Percentiles rank a stretch among this genome's conserved stretches.
These are phyloP conservation scores for Furcifer pardalis DNA, from an alignment of 2,797 vertebrate genomes.

Conservation along the genomic window DNA sequence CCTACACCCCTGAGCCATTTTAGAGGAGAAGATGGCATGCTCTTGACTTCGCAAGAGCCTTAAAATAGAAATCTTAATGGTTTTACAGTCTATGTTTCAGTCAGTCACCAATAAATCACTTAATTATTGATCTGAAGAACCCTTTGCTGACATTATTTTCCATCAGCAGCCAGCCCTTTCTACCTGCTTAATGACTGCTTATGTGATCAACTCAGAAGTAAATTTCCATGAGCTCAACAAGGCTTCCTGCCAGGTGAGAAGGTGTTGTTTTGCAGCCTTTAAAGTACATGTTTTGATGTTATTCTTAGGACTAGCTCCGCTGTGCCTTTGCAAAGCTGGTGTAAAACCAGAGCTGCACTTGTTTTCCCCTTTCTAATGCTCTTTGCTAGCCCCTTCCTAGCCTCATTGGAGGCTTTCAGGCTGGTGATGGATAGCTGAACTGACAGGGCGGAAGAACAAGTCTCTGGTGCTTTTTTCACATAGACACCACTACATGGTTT, in stretches of 20 bases:
- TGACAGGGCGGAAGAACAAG: slow-evolving; percentile 71
- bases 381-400: slow-evolving; percentile 56
- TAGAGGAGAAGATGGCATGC: background rate
- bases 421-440: slow-evolving; percentile 67
- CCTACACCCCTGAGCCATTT: background rate
- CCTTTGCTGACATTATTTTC: background rate
- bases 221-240: background rate
- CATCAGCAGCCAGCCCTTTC: background rate
- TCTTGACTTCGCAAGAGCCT: background rate
- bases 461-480: slow-evolving; percentile 60
- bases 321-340: background rate
- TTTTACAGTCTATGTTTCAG: background rate
- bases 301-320: slow-evolving; percentile 3
- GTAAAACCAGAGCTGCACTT: slow-evolving; percentile 40
- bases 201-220: background rate
- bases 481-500: slow-evolving; percentile 64
- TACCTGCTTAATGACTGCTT: background rate
- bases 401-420: slow-evolving; percentile 49
- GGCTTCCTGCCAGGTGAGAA: background rate
- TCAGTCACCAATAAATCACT: background rate
- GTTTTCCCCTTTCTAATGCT: slow-evolving; percentile 49
- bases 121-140: background rate
- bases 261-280: background rate
- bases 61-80: background rate
- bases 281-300: background rate